These are phyloP conservation scores for Zootermopsis nevadensis DNA, from an alignment of 2,888 invertebrate species.

Conservation along the genomic window DNA sequence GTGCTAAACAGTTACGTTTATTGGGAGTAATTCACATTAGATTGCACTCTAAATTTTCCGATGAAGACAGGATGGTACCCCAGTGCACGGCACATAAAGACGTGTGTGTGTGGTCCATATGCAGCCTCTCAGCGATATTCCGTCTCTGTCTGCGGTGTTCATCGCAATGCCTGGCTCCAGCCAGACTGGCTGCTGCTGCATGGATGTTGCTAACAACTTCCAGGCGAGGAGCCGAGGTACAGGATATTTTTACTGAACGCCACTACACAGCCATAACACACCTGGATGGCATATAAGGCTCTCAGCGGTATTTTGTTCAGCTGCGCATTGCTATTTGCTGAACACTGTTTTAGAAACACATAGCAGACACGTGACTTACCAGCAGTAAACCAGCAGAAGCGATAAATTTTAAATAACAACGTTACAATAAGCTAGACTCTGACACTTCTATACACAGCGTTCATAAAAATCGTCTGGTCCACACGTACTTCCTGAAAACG, in stretches of 20 bases:
- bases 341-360: background rate
- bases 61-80: too few relatives aligned
- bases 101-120: constrained; percentile 34
- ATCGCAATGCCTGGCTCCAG: constrained; percentile 10
- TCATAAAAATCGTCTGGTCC: too few relatives aligned
- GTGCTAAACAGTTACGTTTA: too few relatives aligned
- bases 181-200: constrained; percentile 25
- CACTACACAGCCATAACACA: background rate
- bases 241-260: constrained; percentile 28
- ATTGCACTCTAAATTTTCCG: too few relatives aligned
- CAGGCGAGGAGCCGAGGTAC: background rate
- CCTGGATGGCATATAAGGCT: constrained; percentile 27
- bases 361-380: too few relatives aligned
- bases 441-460: too few relatives aligned
- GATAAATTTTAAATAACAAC: too few relatives aligned
- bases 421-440: too few relatives aligned
- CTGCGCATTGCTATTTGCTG: background rate
- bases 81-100: too few relatives aligned
- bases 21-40: too few relatives aligned
- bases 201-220: constrained; percentile 5
- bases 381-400: too few relatives aligned
- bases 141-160: constrained; percentile 13
- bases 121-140: constrained; percentile 26
- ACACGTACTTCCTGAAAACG: too few relatives aligned
- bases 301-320: background rate